Evolutionary conservation across 1,140 invertebrate genomes (phyloP), one percentile per base, ranked within the genome.

Genomic region (Sitobion miscanthi): DNA sequence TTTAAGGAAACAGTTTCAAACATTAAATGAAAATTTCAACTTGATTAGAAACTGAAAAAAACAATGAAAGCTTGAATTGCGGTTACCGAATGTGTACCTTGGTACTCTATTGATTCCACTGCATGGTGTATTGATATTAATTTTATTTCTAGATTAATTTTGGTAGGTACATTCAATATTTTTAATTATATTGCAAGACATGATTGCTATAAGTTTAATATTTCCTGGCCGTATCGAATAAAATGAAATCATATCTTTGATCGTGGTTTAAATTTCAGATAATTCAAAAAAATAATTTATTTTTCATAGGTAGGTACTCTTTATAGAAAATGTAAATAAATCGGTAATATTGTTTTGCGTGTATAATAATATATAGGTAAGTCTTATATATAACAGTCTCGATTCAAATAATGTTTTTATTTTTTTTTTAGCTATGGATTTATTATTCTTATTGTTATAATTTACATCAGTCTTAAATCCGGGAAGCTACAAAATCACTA

Each of bases 41-140:
- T 77, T 77, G 62, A 77, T 77, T 77, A n/a, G n/a, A n/a, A 77
- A 77, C n/a, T 77, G 30, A n/a, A 77, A n/a, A n/a, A 77, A 77
- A 77, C 30, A 77, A 77, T 17, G 14, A n/a, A 69, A 69, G 30
- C 62, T 69, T n/a, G 62, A 69, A 69, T 69, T 77, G n/a, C 14
- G n/a, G 62, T 77, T n/a, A 77, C 14, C 5, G 62, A 77, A n/a
- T 77, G 62, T 35, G 9, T 9, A 77, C 30, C 30, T 77, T 49
- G 14, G 6, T 54, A 6, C 14, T 35, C n/a, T 35, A 77, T 77
- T 77, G n/a, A 77, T 77, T 77, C 17, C 14, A n/a, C n/a, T 77
- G 11, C 7, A 42, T 3, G 14, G n/a, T 77, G n/a, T 35, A n/a
- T 77, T 77, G n/a, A 17, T 35, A n/a, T n/a, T 77, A n/a, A 77